Evolutionary conservation across 1,140 invertebrate species (phyloP).

Genomic region (Apis laboriosa): DNA sequence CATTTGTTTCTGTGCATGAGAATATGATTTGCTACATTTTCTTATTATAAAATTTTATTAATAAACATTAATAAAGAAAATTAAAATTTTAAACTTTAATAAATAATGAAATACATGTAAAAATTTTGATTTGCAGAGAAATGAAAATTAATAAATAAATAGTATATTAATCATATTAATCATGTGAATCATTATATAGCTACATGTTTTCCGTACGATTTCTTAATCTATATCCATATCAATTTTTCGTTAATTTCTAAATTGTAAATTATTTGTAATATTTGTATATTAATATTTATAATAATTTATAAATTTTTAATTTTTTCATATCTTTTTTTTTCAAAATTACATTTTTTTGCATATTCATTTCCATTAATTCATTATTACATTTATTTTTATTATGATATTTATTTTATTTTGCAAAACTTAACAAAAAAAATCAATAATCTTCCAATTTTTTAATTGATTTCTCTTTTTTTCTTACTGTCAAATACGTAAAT

Average conservation of each 20-base stretch:
- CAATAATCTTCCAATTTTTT: not conserved
- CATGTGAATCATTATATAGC: too few relatives aligned
- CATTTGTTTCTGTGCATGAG: not conserved
- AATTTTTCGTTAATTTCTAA: not conserved
- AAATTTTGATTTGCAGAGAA: not conserved
- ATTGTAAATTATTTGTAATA: not conserved
- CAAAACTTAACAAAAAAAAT: too few relatives aligned
- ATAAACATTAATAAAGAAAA: not conserved
- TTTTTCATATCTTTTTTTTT: too few relatives aligned
- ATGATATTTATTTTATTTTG: too few relatives aligned
- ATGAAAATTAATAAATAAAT: too few relatives aligned
- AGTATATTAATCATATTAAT: too few relatives aligned
- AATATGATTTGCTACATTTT: too few relatives aligned
- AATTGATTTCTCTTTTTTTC: not conserved
- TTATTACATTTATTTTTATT: too few relatives aligned
- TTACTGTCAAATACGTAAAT: not conserved
- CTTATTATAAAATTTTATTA: not conserved
- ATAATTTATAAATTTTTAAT: too few relatives aligned
- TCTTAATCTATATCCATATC: not conserved
- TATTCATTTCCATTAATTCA: too few relatives aligned
- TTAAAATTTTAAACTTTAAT: not conserved
- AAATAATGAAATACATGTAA: not conserved
- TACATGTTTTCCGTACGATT: too few relatives aligned
- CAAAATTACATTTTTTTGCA: too few relatives aligned
- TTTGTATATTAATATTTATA: not conserved